A percentile compares a stretch with the other conserved stretches of the same genome.
phyloP scores from a whole-genome alignment of 2,113 vertebrate species.

The Oenanthe oenanthe region DNA sequence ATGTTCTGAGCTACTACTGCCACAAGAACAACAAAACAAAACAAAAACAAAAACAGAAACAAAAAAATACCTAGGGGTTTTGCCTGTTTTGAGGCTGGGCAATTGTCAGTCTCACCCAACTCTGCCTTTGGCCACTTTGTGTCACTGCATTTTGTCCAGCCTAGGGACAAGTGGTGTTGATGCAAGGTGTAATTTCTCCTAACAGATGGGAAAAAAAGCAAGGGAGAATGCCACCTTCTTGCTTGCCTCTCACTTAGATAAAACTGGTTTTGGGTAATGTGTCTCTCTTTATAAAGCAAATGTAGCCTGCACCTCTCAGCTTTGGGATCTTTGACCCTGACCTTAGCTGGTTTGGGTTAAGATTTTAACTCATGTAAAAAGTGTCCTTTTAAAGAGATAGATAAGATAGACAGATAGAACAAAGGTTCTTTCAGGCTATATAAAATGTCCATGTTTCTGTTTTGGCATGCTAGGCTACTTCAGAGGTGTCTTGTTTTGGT shows the following conservation, averaged over 20 bases:
- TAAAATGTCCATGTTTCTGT: background rate
- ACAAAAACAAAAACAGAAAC: too few relatives aligned
- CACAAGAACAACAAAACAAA: too few relatives aligned
- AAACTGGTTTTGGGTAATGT: background rate
- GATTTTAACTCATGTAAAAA: background rate
- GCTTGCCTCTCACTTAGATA: background rate
- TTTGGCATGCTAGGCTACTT: background rate
- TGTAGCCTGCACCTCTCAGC: background rate
- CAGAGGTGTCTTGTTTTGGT: background rate
- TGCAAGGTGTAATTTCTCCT: background rate
- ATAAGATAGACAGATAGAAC: too few relatives aligned
- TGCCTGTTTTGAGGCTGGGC: background rate
- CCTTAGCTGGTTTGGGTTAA: background rate
- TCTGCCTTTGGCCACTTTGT: background rate
- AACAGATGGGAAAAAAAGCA: background rate
- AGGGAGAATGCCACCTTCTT: rapidly evolving
- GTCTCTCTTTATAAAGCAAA: background rate
- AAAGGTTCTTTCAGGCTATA: background rate
- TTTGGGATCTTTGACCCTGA: background rate
- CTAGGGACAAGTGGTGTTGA: background rate
- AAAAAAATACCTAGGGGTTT: background rate
- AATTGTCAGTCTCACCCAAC: background rate
- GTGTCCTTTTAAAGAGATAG: background rate
- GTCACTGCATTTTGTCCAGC: background rate
- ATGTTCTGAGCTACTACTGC: background rate